Evolutionary conservation across 2,797 vertebrate species (phyloP).

Genomic region (Danio tinwini): DNA sequence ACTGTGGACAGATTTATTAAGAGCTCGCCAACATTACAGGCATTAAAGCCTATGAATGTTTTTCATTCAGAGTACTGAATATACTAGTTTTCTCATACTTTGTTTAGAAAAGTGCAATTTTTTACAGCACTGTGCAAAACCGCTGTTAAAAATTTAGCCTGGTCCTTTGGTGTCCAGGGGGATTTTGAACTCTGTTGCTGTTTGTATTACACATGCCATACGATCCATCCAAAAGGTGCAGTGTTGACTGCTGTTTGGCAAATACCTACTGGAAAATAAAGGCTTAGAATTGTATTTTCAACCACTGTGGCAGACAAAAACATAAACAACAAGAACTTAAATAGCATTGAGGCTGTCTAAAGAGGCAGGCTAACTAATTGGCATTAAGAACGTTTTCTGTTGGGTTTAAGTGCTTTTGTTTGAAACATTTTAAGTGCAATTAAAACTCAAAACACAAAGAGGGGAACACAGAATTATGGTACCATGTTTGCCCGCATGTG

Average conservation of each 20-base stretch:
- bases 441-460: conserved; percentile 68
- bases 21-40: not conserved
- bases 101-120: conserved; percentile 89
- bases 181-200: conserved; percentile 77
- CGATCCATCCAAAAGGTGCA: conserved; percentile 68
- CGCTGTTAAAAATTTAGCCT: conserved; percentile 93
- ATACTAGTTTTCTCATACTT: conserved; percentile 35
- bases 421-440: conserved; percentile 82
- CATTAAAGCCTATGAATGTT: not conserved
- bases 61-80: conserved; percentile 11
- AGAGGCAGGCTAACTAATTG: conserved; percentile 41
- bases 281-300: conserved; percentile 30
- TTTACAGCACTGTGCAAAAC: conserved; percentile 96
- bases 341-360: conserved; percentile 34
- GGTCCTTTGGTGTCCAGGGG: conserved; percentile 89
- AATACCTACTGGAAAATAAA: conserved; percentile 57
- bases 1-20: not conserved
- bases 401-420: conserved; percentile 81
- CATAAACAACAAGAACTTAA: not conserved
- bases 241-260: conserved; percentile 63
- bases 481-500: conserved; percentile 74
- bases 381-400: conserved; percentile 48
- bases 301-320: conserved; percentile 35
- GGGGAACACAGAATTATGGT: conserved; percentile 68
- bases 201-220: conserved; percentile 80